phyloP scores from a whole-genome alignment of 2,888 invertebrate genomes.

The Leptinotarsa haldemani region DNA sequence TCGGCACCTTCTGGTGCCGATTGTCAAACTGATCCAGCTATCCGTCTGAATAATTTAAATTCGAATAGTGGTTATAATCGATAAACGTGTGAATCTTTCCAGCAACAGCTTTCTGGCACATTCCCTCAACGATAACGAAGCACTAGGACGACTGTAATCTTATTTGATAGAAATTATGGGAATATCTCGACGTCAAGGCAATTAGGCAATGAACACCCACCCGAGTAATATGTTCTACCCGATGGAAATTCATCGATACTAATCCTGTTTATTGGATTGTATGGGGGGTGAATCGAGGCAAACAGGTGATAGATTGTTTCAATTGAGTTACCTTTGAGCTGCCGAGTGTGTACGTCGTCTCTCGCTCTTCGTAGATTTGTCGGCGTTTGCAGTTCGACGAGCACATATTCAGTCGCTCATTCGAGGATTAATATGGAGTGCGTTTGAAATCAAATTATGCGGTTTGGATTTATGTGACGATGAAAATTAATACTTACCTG shows the following conservation, averaged over 20 bases:
- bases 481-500: too few relatives aligned
- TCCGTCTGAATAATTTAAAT: too few relatives aligned
- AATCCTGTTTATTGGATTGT: slow-evolving; percentile 29
- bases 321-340: slow-evolving; percentile 31
- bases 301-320: slow-evolving; percentile 30
- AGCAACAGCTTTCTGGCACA: neutral
- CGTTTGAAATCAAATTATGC: neutral
- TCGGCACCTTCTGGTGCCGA: too few relatives aligned
- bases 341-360: neutral
- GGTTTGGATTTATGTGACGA: neutral
- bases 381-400: neutral
- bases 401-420: neutral
- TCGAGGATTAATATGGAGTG: neutral
- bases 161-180: slow-evolving; percentile 10
- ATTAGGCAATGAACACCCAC: slow-evolving; percentile 26
- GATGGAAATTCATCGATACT: slow-evolving; percentile 30
- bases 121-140: neutral
- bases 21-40: too few relatives aligned
- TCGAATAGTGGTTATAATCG: too few relatives aligned
- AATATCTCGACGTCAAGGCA: slow-evolving; percentile 27
- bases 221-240: slow-evolving; percentile 28
- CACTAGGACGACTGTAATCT: neutral
- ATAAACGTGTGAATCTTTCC: neutral
- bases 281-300: slow-evolving; percentile 4
- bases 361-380: neutral